Evolutionary conservation across 2,888 invertebrate species (phyloP).

Genomic region (Zygogramma bicolorata): DNA sequence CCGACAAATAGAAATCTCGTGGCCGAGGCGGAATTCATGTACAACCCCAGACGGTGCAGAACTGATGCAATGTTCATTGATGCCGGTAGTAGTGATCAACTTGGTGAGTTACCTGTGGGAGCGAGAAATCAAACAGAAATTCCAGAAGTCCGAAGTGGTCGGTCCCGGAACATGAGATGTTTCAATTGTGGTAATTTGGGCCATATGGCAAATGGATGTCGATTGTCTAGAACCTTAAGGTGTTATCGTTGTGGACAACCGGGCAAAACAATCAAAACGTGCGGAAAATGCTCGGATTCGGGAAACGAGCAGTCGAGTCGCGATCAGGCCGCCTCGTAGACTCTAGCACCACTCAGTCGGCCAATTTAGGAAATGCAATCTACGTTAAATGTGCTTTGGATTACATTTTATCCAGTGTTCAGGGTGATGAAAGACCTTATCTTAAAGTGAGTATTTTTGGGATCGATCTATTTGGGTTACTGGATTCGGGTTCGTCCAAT

Average conservation of each 20-base stretch:
- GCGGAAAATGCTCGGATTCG: neutral
- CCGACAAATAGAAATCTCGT: neutral
- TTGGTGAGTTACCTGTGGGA: neutral
- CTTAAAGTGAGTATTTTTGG: too few relatives aligned
- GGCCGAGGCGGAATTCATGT: neutral
- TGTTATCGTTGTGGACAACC: neutral
- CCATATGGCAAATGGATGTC: neutral
- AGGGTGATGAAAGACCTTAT: too few relatives aligned
- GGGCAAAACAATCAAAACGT: neutral
- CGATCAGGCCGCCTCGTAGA: neutral
- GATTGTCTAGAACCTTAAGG: neutral
- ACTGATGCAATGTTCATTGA: neutral
- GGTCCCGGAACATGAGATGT: neutral
- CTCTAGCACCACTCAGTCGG: neutral
- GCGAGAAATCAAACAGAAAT: neutral
- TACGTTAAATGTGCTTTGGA: too few relatives aligned
- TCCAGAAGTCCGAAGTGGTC: neutral
- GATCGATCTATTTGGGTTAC: neutral
- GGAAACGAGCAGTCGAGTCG: neutral
- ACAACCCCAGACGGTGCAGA: neutral
- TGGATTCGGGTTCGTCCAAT: neutral
- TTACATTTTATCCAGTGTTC: too few relatives aligned
- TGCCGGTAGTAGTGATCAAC: too few relatives aligned
- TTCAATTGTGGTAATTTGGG: neutral
- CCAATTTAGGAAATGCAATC: too few relatives aligned